These are phyloP conservation scores for Aythya baeri DNA, from an alignment of 2,113 vertebrate species.

Conservation along the genomic window DNA sequence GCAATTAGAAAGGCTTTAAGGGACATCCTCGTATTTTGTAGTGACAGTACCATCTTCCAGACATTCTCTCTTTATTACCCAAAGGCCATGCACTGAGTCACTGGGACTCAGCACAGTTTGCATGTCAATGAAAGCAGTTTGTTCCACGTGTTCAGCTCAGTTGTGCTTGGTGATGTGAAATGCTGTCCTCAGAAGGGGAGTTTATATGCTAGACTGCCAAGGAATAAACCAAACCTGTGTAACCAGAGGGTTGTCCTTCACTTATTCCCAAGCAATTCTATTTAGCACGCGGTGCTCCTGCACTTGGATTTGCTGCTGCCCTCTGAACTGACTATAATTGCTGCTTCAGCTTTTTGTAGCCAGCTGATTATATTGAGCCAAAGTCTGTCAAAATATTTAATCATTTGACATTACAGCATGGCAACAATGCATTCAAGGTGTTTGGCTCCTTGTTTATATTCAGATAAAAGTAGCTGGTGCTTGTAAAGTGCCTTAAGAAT, in stretches of 20 bases:
- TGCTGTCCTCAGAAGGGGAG: neutral
- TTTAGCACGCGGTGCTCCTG: accelerated
- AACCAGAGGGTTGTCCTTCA: neutral
- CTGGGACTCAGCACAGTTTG: neutral
- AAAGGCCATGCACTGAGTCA: neutral
- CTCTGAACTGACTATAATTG: neutral
- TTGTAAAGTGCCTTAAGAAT: neutral
- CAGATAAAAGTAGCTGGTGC: neutral
- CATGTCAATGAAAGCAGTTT: accelerated
- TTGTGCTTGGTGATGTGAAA: neutral
- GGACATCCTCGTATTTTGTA: neutral
- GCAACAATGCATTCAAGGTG: neutral
- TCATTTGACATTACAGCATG: neutral
- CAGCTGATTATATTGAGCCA: neutral
- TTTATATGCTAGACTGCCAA: neutral
- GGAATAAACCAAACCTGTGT: neutral
- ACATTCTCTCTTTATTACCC: neutral
- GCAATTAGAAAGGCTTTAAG: neutral
- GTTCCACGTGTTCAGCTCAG: neutral
- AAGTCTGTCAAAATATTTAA: neutral
- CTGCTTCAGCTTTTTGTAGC: neutral
- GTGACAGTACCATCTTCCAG: neutral
- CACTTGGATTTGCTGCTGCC: neutral
- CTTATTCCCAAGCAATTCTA: neutral
- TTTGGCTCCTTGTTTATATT: neutral